Evolutionary conservation across 2,888 invertebrate genomes (phyloP).

Genomic region (Eledona agricola): DNA sequence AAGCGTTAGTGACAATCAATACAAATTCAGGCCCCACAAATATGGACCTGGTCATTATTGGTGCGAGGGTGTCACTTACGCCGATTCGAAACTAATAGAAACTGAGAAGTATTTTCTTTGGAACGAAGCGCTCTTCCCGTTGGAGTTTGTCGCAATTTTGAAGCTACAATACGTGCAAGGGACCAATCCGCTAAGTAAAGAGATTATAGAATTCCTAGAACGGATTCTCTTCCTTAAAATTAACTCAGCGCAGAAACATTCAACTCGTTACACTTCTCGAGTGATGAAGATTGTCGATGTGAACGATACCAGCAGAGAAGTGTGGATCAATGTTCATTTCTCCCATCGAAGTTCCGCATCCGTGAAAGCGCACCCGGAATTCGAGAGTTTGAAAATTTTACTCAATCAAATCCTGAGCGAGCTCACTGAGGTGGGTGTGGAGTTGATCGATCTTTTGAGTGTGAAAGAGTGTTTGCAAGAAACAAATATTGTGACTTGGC

Average conservation of each 20-base stretch:
- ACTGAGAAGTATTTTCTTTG: constrained; percentile 40
- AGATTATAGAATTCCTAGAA: constrained; percentile 36
- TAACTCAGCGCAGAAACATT: constrained; percentile 18
- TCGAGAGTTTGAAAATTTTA: neutral
- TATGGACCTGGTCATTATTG: constrained; percentile 50
- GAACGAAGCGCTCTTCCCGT: constrained; percentile 28
- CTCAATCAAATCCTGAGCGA: neutral
- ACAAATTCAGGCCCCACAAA: constrained; percentile 1
- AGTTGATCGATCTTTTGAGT: constrained; percentile 20
- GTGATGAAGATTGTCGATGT: constrained; percentile 45
- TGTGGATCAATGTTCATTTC: constrained; percentile 46
- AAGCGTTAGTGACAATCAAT: neutral
- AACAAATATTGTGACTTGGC: constrained; percentile 14
- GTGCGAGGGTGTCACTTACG: constrained; percentile 51
- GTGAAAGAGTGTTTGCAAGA: constrained; percentile 12
- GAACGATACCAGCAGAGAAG: constrained; percentile 37
- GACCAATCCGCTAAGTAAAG: constrained; percentile 40
- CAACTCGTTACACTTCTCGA: constrained; percentile 36
- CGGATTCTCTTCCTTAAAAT: constrained; percentile 28
- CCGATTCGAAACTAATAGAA: constrained; percentile 37
- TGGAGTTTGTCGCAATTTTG: constrained; percentile 46
- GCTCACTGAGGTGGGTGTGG: neutral
- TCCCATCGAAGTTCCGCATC: constrained; percentile 7
- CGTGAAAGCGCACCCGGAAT: constrained; percentile 2
- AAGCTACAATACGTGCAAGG: constrained; percentile 36